phyloP scores from a whole-genome alignment of 2,113 vertebrate species.

The Myiozetetes cayanensis region DNA sequence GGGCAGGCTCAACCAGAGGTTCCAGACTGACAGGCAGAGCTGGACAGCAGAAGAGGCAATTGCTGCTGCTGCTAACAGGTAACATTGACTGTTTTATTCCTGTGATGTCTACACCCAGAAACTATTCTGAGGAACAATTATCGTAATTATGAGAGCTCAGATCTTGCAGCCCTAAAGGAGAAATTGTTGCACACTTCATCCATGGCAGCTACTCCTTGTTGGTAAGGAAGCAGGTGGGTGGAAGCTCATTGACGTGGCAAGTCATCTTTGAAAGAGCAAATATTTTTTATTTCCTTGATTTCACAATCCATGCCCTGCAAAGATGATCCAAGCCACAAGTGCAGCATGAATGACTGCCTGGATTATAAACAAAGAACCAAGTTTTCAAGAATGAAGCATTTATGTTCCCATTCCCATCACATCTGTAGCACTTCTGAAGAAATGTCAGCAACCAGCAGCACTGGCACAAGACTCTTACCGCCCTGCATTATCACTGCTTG shows the following conservation, averaged over 20 bases:
- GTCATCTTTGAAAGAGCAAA: not conserved
- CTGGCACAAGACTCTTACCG: not conserved
- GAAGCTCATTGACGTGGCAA: not conserved
- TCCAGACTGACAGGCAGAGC: not conserved
- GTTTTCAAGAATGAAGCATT: not conserved
- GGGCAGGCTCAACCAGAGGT: not conserved
- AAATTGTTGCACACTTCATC: not conserved
- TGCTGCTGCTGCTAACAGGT: not conserved
- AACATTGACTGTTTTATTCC: accelerated
- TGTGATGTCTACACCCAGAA: not conserved
- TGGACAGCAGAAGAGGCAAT: not conserved
- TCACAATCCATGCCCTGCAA: not conserved
- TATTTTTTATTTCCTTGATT: not conserved
- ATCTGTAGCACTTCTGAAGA: not conserved
- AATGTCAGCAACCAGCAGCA: not conserved
- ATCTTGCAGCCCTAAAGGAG: not conserved
- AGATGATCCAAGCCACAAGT: not conserved
- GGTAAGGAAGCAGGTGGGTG: not conserved
- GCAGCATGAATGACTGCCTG: not conserved
- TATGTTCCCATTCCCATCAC: not conserved
- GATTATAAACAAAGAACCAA: not conserved
- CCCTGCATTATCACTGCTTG: not conserved
- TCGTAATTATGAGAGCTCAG: not conserved
- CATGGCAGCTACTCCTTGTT: not conserved
- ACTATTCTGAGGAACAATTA: not conserved